Percentiles rank a stretch among this genome's conserved stretches.
Evolutionary conservation across 2,113 vertebrate species (phyloP).

Genomic region (Paramisgurnus dabryanus): DNA sequence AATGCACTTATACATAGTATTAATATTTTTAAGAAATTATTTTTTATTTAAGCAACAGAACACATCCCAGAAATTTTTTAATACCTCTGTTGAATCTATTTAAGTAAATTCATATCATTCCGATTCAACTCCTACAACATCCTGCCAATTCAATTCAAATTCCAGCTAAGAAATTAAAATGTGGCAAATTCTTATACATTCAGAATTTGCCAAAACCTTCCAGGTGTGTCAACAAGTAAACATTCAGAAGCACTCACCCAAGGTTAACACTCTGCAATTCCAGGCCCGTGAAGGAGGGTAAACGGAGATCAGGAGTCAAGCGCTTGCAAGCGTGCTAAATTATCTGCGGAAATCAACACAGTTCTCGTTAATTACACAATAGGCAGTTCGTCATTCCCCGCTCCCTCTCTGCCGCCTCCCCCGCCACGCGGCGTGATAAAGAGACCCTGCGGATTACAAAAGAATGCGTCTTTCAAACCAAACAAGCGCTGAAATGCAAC

Average conservation of each 20-base stretch:
- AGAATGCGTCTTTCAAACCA: conserved; percentile 73
- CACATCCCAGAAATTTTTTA: too few species aligned
- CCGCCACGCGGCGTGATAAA: conserved; percentile 60
- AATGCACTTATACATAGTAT: not conserved
- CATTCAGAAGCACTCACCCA: conserved; percentile 63
- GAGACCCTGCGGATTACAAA: conserved; percentile 74
- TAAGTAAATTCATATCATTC: not conserved
- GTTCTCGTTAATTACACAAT: conserved; percentile 81
- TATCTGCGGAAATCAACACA: conserved; percentile 76
- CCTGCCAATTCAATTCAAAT: too few species aligned
- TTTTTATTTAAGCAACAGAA: too few species aligned
- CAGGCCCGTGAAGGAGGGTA: conserved; percentile 75
- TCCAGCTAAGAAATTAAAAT: too few species aligned
- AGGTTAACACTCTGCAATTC: conserved; percentile 71
- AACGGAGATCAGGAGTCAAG: conserved; percentile 79
- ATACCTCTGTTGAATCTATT: too few species aligned
- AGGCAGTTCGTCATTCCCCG: conserved; percentile 71
- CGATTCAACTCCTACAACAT: not conserved
- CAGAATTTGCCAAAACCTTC: not conserved
- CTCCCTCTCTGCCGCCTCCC: conserved; percentile 56
- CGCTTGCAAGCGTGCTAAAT: conserved; percentile 76
- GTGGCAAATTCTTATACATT: not conserved
- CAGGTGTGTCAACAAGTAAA: conserved; percentile 1
- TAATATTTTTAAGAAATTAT: too few species aligned
- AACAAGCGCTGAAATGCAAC: conserved; percentile 74